phyloP scores from a whole-genome alignment of 2,113 vertebrate species.

The Nestor notabilis region DNA sequence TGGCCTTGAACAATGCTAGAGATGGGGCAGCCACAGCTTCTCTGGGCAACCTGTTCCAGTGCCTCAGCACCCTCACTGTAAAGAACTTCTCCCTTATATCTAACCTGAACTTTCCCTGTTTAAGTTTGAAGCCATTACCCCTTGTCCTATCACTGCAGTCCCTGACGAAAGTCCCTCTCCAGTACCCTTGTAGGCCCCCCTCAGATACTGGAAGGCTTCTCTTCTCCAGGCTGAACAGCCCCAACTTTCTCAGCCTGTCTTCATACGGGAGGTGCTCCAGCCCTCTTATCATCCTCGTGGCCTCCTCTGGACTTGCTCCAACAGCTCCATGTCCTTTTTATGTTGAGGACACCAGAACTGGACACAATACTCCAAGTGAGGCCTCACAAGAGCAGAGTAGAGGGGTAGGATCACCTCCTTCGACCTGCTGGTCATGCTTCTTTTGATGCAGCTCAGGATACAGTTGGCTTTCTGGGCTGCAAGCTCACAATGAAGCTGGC shows the following conservation, averaged over 20 bases:
- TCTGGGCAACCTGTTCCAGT: neutral
- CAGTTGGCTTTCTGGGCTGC: neutral
- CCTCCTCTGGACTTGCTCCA: neutral
- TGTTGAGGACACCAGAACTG: neutral
- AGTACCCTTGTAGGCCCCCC: neutral
- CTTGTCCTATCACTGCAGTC: neutral
- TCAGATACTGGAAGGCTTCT: neutral
- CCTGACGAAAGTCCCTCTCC: neutral
- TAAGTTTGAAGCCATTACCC: neutral
- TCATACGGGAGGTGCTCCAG: neutral
- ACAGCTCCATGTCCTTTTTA: neutral
- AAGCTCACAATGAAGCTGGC: no score
- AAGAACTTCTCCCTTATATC: neutral
- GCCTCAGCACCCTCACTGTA: neutral
- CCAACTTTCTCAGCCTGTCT: rapidly evolving
- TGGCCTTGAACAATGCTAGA: neutral
- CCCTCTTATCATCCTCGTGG: neutral
- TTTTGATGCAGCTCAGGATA: neutral
- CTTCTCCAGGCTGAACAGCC: neutral
- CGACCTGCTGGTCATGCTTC: rapidly evolving
- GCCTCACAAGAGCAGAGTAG: neutral
- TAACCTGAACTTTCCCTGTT: neutral
- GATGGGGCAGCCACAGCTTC: neutral
- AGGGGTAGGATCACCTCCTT: neutral
- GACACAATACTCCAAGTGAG: rapidly evolving